Percentiles rank a stretch among this genome's conserved stretches.
phyloP scores from a whole-genome alignment of 2,113 vertebrate species.

The Paradisaea rubra region DNA sequence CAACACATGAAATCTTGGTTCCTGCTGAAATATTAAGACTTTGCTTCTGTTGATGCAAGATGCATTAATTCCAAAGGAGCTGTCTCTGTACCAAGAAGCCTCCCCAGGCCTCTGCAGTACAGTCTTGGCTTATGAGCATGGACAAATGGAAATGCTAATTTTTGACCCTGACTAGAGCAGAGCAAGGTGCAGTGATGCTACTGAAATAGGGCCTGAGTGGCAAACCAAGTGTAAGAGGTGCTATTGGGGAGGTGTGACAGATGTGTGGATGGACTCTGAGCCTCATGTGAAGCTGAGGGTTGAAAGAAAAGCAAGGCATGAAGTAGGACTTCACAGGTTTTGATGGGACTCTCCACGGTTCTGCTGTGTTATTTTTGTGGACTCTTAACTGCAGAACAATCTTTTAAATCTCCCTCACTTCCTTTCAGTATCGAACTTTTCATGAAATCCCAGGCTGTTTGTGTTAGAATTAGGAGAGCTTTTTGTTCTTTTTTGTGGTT shows the following conservation, averaged over 20 bases:
- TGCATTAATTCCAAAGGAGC: not conserved
- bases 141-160: not conserved
- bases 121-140: not conserved
- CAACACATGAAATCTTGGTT: not conserved
- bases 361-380: not conserved
- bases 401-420: not conserved
- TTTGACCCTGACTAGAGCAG: not conserved
- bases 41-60: not conserved
- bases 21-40: constrained; percentile 10
- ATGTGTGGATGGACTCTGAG: not conserved
- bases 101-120: not conserved
- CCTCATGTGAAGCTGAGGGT: not conserved
- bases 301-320: not conserved
- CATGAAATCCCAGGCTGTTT: not conserved
- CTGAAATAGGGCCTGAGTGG: not conserved
- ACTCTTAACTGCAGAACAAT: not conserved
- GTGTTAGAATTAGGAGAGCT: not conserved
- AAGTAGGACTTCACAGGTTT: not conserved
- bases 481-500: not conserved
- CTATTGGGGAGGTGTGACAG: not conserved
- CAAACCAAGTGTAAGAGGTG: not conserved
- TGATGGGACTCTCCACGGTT: not conserved
- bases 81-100: not conserved
- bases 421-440: not conserved
- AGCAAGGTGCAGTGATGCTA: not conserved